Percentiles rank a stretch among this genome's conserved stretches.
These are phyloP conservation scores for Umimayanthus chanpuru DNA, from an alignment of 92 coral and sea anemone genomes.

Conservation along the genomic window DNA sequence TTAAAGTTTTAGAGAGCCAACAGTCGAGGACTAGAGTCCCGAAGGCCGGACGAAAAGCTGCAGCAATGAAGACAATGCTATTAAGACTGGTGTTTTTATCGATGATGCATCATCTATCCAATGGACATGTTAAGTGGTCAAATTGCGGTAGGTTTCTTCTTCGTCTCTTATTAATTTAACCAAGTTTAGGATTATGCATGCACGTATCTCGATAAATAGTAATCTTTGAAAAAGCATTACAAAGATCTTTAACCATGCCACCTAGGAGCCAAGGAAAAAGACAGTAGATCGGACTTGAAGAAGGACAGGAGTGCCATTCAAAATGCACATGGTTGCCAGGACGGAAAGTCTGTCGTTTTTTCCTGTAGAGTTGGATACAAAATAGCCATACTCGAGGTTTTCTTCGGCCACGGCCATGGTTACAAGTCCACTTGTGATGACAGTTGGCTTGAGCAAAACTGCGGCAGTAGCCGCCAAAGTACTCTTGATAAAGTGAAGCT, in stretches of 20 bases:
- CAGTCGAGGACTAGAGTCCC: background rate
- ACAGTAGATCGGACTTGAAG: background rate
- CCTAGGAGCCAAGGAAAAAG: background rate
- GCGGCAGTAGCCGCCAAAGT: conserved; percentile 5
- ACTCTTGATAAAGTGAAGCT: conserved; percentile 38
- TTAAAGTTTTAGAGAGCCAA: background rate
- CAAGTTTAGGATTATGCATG: background rate
- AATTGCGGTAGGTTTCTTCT: conserved; percentile 49
- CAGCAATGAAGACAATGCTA: background rate
- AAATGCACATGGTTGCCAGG: conserved; percentile 56
- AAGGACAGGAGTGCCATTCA: background rate
- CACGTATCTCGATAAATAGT: no score
- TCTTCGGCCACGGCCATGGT: conserved; percentile 67
- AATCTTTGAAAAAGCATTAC: no score
- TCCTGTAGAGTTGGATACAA: conserved; percentile 51
- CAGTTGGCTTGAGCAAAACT: conserved; percentile 58
- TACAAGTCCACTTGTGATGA: conserved; percentile 51
- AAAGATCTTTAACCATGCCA: background rate
- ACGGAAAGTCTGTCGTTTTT: conserved; percentile 34
- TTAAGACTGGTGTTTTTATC: background rate
- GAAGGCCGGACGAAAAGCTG: background rate
- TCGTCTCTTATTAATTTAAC: background rate
- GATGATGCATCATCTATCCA: background rate
- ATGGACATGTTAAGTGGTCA: conserved; percentile 47
- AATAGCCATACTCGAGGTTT: conserved; percentile 41